Percentiles rank a stretch among this genome's conserved stretches.
phyloP scores from a whole-genome alignment of 2,888 invertebrate species.

The Polyploca ridens region DNA sequence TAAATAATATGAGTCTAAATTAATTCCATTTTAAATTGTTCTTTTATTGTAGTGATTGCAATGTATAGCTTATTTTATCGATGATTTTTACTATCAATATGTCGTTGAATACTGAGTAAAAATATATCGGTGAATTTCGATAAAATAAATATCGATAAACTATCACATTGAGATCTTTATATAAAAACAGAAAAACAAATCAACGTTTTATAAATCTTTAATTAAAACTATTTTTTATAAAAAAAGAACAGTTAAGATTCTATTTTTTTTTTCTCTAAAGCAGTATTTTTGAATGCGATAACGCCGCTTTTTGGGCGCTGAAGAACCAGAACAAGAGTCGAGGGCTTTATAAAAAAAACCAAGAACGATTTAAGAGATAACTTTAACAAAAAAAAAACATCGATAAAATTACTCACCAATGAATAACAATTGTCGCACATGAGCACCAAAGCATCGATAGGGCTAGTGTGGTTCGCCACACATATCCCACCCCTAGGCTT shows the following conservation, averaged over 20 bases:
- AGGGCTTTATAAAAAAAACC: too few species aligned
- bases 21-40: too few species aligned
- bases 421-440: conserved; percentile 99
- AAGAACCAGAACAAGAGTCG: too few species aligned
- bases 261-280: too few species aligned
- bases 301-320: too few species aligned
- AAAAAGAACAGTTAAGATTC: neutral
- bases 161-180: too few species aligned
- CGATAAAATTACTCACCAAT: conserved; percentile 90
- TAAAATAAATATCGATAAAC: neutral
- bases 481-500: conserved; percentile 94
- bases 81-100: neutral
- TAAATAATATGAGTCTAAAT: too few species aligned
- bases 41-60: too few species aligned
- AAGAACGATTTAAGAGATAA: too few species aligned
- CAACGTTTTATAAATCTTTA: too few species aligned
- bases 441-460: conserved; percentile 98
- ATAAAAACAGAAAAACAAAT: neutral
- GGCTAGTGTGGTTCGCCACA: conserved; percentile 99
- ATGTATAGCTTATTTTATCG: neutral
- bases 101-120: neutral
- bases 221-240: too few species aligned
- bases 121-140: neutral
- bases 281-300: too few species aligned
- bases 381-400: neutral